Base-by-base conservation (phyloP, 2,797 vertebrate genomes). In the Pantherophis alleghaniensis region DNA sequence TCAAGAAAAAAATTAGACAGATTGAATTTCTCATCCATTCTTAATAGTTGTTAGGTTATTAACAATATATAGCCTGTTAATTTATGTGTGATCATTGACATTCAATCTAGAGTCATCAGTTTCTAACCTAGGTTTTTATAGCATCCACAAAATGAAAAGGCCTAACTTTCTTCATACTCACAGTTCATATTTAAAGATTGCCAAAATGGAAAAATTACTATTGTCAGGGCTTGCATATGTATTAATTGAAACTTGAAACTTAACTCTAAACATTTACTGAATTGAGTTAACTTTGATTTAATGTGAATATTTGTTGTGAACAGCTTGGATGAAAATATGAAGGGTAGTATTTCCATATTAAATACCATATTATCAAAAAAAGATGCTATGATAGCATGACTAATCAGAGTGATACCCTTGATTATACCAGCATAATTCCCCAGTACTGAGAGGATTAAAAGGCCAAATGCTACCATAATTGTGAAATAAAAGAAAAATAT, bases 361-460 rank as follows among this genome's bases (percentile, higher is more conserved):
- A 63, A 32, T 12, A 32, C 18, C 12, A 26, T 7, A 20, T 32
- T 57, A 69, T 93, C 57, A 66, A 69, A 90, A 87, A 90, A n/a
- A 12, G 60, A 90, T 93, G 53, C 86, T 69, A 90, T 87, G 60
- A 57, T 37, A 93, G 56, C 53, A 93, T 37, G 86, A 88, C 18
- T 66, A 91, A 89, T 88, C 66, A 79, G 51, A 16, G 32, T 53
- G 87, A 56, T 91, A 59, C 63, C 56, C 83, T 91, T 88, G 91
- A 91, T 91, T 91, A 53, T 83, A 89, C 88, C 86, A 91, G 86
- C 42, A 83, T 91, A 91, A 83, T 79, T 87, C 37, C 6, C 60
- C 47, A 74, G 37, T 86, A 88, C 79, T 83, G 90, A 91, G 55
- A 51, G 42, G 56, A 91, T 93, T 93, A 93, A 79, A 55, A 91